Evolutionary conservation across 2,113 vertebrate species (phyloP).

Genomic region (Bufo gargarizans): DNA sequence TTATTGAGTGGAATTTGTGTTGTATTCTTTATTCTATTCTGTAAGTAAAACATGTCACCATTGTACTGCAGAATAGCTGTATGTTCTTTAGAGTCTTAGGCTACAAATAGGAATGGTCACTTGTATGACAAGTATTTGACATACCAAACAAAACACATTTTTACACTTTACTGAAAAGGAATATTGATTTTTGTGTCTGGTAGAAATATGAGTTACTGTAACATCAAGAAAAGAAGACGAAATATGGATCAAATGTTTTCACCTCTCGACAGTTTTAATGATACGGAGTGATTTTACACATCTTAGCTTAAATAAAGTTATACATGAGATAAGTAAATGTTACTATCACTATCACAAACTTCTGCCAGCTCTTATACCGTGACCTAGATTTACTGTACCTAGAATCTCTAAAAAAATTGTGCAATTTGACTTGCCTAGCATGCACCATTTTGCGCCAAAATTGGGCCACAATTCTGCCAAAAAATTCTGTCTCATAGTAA

Average conservation of each 20-base stretch:
- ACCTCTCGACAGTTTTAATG: neutral
- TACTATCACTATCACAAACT: neutral
- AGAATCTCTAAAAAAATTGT: too few relatives aligned
- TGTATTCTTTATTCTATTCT: neutral
- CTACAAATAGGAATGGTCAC: constrained; percentile 32
- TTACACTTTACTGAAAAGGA: constrained; percentile 42
- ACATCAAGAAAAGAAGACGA: constrained; percentile 12
- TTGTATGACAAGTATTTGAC: constrained; percentile 43
- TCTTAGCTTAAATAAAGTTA: neutral
- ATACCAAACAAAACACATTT: constrained; percentile 48
- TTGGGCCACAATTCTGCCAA: too few relatives aligned
- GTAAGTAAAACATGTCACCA: neutral
- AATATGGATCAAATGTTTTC: constrained; percentile 6
- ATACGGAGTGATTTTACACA: neutral
- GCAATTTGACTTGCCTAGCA: too few relatives aligned
- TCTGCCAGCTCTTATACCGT: neutral
- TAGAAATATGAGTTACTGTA: neutral
- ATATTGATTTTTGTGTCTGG: constrained; percentile 36
- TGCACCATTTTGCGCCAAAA: too few relatives aligned
- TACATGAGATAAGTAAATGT: neutral
- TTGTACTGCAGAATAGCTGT: neutral
- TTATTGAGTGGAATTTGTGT: neutral
- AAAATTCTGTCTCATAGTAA: too few relatives aligned
- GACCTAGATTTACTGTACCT: too few relatives aligned
- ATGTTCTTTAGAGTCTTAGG: neutral